Base-by-base conservation (phyloP, 2,797 vertebrate genomes). In the Siniperca obscura region DNA sequence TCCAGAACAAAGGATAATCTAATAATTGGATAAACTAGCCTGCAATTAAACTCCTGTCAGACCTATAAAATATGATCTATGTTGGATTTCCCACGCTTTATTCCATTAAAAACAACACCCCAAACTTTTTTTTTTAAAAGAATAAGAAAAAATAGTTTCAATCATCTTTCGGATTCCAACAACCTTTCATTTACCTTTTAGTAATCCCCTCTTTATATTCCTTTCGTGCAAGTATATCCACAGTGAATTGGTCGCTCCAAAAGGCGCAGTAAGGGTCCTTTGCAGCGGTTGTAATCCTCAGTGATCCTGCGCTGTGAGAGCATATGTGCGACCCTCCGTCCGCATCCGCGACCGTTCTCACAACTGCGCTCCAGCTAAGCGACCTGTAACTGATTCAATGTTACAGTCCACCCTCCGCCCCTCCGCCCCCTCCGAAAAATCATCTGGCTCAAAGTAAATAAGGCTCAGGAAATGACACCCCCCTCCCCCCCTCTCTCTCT, bases 391-490 rank as follows among this genome's bases (percentile, higher is more conserved):
- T 97, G 97, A 97, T 97, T 97, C 97, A 96, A 94, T 94, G 96
- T 96, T 96, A 95, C 94, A 97, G 97, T 96, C 96, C 97, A 95
- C 96, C 97, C 97, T 96, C 96, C 86, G 71, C 77, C 74, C 96
- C 86, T 22, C 55, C 38, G 17, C 69, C 16, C 56, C 52, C 81
- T 22, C 55, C 38, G 17, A 38, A 80, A 94, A 96, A 98, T 97
- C 96, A 97, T 97, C 97, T 97, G 95, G 95, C 96, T 96, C 94
- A 96, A 94, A 97, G 97, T 98, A 97, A 98, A 98, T 97, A 98
- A 96, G 96, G 96, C 96, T 97, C 97, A 97, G 97, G 96, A 98
- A 98, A 97, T 94, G 94, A 95, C 94, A 89, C 94, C 96, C 94
- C 94, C 88, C 50, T 22, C 76, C 27, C 27, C 27, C 2, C 27